Base-by-base conservation (phyloP, 1,140 invertebrate species). In the Drosophila insularis region DNA sequence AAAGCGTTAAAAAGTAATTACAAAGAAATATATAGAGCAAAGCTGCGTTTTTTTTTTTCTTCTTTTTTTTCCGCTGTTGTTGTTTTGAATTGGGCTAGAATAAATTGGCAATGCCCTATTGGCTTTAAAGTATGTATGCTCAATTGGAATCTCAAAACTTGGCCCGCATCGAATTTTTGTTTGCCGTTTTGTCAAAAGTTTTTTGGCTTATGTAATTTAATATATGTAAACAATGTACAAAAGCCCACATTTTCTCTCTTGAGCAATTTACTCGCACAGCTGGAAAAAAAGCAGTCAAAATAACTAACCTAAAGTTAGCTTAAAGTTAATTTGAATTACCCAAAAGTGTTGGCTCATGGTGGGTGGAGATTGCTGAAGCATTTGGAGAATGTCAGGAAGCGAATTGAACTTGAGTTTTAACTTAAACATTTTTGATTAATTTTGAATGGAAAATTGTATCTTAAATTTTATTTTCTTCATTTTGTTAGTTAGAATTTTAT, bases 31-130 rank as follows among this genome's bases (percentile, higher is more conserved):
- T 60, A 65, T 75, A 55, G 73, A 69, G 65, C 73, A 63, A 53
- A 76, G 64, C 74, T 68, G 58, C 72, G 69, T 68, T 27, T 56
- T 23, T 56, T 31, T 56, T 56, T 56, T 56, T 31, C 2, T 56
- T 50, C 3, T 50, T 10, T 10, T 50, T 2, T 5, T 43, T 43
- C 27, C 5, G 27, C 5, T 31, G 27, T 31, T 21, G 8, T 8
- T 8, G 14, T 19, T 50, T 50, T 21, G 1, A 76, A 76, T 13
- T 76, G 64, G 74, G 70, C 53, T 75, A 75, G 73, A 75, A 75
- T 70, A 43, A 65, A 69, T 69, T 74, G 55, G 19, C 66, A 63
- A 59, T 53, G 37, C 37, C 11, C 14, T n/a, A 50, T 14, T 35
- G n/a, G 39, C 27, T 23, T 50, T 17, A 21, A 50, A 8, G 43